Evolutionary conservation across 2,888 invertebrate species (phyloP).

Genomic region (Chymomyza caudatula): DNA sequence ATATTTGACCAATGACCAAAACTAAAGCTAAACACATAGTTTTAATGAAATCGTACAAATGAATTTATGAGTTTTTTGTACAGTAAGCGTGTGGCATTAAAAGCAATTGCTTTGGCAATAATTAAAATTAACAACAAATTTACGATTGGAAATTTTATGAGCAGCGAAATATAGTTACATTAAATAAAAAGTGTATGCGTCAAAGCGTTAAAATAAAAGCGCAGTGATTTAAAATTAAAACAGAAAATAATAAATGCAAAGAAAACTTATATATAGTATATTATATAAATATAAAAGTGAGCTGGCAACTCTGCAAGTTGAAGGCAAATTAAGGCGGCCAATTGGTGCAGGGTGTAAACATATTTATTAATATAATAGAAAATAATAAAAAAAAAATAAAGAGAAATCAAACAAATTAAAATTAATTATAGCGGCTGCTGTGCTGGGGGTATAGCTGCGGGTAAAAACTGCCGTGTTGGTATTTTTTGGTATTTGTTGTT

Average conservation of each 20-base stretch:
- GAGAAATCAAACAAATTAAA: conserved; percentile 23
- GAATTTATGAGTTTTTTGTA: not conserved
- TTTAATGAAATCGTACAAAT: not conserved
- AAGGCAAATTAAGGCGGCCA: conserved; percentile 58
- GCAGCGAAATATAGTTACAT: too few species aligned
- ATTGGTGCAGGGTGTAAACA: conserved; percentile 58
- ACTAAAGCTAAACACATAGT: conserved; percentile 40
- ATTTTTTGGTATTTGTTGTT: too few species aligned
- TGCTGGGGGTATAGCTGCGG: conserved; percentile 22
- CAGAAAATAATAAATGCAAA: conserved; percentile 20
- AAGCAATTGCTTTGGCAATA: not conserved
- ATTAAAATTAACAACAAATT: not conserved
- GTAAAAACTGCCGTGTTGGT: not conserved
- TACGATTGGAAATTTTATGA: too few species aligned
- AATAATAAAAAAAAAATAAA: conserved; percentile 26
- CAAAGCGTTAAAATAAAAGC: not conserved
- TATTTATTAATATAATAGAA: conserved; percentile 51
- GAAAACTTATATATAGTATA: not conserved
- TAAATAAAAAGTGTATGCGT: not conserved
- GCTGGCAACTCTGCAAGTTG: conserved; percentile 12
- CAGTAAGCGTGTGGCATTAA: conserved; percentile 20
- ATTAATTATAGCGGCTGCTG: conserved; percentile 28
- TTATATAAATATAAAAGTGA: conserved; percentile 14
- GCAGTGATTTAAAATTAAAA: conserved; percentile 4
- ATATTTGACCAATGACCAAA: conserved; percentile 29